Evolutionary conservation across 2,888 invertebrate species (phyloP).

Genomic region (Noctuana brunneofusca): DNA sequence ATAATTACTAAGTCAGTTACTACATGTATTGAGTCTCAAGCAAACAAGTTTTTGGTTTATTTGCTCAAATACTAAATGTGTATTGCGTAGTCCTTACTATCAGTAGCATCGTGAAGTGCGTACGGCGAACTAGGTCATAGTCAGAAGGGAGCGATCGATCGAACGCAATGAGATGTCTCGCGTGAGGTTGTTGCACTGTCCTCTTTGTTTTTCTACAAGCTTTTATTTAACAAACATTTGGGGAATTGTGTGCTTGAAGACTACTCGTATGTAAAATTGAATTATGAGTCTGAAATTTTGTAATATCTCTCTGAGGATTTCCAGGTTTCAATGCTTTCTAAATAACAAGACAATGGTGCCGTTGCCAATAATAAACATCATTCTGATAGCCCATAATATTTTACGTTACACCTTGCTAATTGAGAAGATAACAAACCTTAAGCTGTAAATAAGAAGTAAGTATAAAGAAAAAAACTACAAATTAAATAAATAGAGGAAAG

Average conservation of each 20-base stretch:
- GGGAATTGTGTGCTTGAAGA: constrained; percentile 8
- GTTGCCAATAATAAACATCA: too few relatives aligned
- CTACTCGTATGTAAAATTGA: not conserved
- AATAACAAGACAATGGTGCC: too few relatives aligned
- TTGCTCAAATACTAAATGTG: too few relatives aligned
- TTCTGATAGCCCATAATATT: too few relatives aligned
- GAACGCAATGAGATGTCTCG: constrained; percentile 32
- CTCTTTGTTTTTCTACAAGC: constrained; percentile 25
- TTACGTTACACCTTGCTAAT: too few relatives aligned
- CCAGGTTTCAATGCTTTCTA: not conserved
- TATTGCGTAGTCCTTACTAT: too few relatives aligned
- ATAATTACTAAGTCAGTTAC: too few relatives aligned
- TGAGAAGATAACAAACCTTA: too few relatives aligned
- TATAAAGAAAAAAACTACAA: not conserved
- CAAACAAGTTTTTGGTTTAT: too few relatives aligned
- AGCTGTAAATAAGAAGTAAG: too few relatives aligned
- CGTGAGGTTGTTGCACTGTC: constrained; percentile 31
- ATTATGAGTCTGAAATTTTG: not conserved
- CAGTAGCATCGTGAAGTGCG: constrained; percentile 27
- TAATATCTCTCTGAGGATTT: not conserved
- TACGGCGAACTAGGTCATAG: constrained; percentile 39
- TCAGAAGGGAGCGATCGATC: constrained; percentile 37
- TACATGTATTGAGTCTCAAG: too few relatives aligned
- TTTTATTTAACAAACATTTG: constrained; percentile 11
- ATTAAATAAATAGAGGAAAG: not conserved